Percentiles rank a stretch among this genome's conserved stretches.
phyloP scores from a whole-genome alignment of 1,140 invertebrate genomes.

The Drosophila novamexicana region DNA sequence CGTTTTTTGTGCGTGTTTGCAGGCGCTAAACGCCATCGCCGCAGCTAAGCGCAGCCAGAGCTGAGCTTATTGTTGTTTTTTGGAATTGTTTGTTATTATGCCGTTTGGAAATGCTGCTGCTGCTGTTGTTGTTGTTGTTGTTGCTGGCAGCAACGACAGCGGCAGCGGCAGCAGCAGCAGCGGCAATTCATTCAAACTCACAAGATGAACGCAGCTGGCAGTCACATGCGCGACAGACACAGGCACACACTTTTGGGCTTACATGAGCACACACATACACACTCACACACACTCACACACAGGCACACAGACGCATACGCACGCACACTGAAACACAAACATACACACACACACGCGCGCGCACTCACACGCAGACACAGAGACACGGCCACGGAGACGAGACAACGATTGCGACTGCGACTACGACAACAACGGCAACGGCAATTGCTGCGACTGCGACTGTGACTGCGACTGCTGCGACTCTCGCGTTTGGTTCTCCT shows the following conservation, averaged over 20 bases:
- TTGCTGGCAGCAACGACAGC: slow-evolving; percentile 1
- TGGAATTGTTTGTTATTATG: slow-evolving; percentile 20
- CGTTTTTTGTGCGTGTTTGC: slow-evolving; percentile 30
- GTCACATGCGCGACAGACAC: slow-evolving; percentile 54
- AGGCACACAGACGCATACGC: slow-evolving; percentile 22
- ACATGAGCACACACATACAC: slow-evolving; percentile 23
- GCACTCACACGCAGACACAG: slow-evolving; percentile 19
- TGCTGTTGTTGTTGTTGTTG: slow-evolving; percentile 5
- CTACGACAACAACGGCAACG: slow-evolving; percentile 13
- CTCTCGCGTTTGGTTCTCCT: slow-evolving; percentile 53
- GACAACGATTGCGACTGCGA: slow-evolving; percentile 27
- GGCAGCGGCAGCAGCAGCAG: slow-evolving; percentile 1
- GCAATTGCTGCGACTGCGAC: slow-evolving; percentile 9
- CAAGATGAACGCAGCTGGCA: slow-evolving; percentile 54
- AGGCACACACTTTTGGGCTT: slow-evolving; percentile 33
- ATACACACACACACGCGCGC: slow-evolving; percentile 19
- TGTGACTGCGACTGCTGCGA: slow-evolving; percentile 43
- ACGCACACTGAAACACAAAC: background rate
- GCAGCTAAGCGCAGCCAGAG: slow-evolving; percentile 1
- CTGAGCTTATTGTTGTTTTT: background rate
- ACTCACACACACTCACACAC: slow-evolving; percentile 31
- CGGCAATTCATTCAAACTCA: slow-evolving; percentile 33
- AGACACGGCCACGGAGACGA: slow-evolving; percentile 35
- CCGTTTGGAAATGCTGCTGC: slow-evolving; percentile 14
- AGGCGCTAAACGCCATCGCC: background rate